Evolutionary conservation across 2,888 invertebrate genomes (phyloP), one percentile per base, ranked within the genome.

Genomic region (Orthosia cruda): DNA sequence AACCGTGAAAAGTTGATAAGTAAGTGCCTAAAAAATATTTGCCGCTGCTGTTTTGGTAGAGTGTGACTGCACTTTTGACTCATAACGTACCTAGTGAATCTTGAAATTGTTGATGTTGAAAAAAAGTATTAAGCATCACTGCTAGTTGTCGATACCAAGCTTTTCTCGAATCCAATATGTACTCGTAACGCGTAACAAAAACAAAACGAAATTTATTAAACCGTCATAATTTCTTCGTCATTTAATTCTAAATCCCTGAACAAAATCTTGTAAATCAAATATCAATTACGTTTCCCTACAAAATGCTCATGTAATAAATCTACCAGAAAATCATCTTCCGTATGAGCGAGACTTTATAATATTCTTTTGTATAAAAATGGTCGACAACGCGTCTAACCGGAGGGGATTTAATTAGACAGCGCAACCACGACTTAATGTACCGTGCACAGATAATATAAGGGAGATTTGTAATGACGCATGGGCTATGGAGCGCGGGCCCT

Each of bases 391-490:
- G 82, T 89, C 81, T 87, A 88, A 89, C 91, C 87, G 80, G 88
- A 91, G 93, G 94, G 94, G 93, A 94, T 95, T 94, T 95, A 95
- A 95, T 95, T 95, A 95, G 94, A 93, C 93, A 91, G 87, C 88
- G 88, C 90, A 89, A 90, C 91, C 91, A 87, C 90, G 84, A 92
- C 90, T 92, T 92, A 95, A 95, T 95, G 94, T 94, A 92, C 92
- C 91, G 93, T 92, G 90, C 94, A 93, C 93, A 92, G 92, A 94
- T 94, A 91, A 94, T 94, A 91, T 90, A 89, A 91, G 89, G 91
- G 92, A 91, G 93, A 91, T 92, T 90, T 90, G 85, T 91, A 91
- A 92, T 91, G 91, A 91, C 82, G 89, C 89, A 91, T 88, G 82
- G 81, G 74, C 71, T 67, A 64, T 79, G 74, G 73, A 59, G 71